Evolutionary conservation across 2,888 invertebrate genomes (phyloP).

Genomic region (Oegoconia quadripuncta): DNA sequence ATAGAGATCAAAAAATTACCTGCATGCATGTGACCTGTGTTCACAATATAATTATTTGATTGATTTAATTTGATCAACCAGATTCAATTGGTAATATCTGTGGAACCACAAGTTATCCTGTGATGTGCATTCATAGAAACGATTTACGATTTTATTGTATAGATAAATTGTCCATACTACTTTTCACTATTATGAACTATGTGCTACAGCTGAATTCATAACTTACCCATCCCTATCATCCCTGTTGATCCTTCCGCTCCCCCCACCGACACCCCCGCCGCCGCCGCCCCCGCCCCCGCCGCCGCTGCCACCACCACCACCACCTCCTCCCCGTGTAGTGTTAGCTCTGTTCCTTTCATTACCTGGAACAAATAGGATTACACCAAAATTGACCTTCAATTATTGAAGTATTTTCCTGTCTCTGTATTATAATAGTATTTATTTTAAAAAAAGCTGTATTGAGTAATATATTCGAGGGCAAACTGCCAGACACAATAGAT

Average conservation of each 20-base stretch:
- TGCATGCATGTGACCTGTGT: no score
- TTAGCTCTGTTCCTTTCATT: constrained; percentile 82
- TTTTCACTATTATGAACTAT: neutral
- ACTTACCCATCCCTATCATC: constrained; percentile 67
- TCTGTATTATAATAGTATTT: constrained; percentile 1
- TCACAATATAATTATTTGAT: no score
- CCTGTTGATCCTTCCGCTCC: constrained; percentile 51
- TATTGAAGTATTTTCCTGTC: no score
- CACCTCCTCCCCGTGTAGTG: constrained; percentile 61
- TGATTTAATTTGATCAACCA: no score
- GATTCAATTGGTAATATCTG: no score
- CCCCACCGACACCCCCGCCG: constrained; percentile 48
- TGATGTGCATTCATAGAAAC: no score
- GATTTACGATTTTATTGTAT: no score
- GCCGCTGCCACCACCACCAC: constrained; percentile 45
- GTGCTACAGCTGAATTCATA: neutral
- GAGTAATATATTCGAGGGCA: neutral
- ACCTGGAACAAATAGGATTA: constrained; percentile 41
- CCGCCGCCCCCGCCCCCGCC: constrained; percentile 61
- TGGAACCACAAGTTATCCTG: no score
- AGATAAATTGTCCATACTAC: no score
- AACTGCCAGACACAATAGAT: no score
- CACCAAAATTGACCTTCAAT: neutral
- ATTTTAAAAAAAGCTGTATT: constrained; percentile 3
- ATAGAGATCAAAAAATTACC: no score